Conservation (phyloP, 1,140 invertebrate species). For the Caenorhabditis inopinata region DNA sequence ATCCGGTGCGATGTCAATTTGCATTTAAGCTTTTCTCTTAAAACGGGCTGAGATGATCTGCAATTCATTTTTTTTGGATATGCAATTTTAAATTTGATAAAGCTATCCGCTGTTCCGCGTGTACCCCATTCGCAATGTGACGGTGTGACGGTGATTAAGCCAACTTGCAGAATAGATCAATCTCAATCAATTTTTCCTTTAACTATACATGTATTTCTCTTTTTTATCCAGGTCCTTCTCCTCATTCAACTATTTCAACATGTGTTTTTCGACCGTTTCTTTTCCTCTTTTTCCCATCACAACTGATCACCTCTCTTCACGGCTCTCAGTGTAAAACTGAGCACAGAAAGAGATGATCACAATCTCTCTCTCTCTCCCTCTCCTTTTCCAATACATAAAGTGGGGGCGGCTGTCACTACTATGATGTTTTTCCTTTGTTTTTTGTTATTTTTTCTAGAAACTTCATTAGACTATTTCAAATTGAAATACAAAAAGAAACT, state of each 20-base stretch:
- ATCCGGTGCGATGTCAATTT: too few relatives aligned
- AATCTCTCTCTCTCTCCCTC: too few relatives aligned
- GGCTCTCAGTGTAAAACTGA: background rate
- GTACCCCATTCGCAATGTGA: too few relatives aligned
- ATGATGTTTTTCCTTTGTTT: background rate
- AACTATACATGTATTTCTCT: background rate
- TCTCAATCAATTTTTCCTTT: background rate
- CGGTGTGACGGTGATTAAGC: too few relatives aligned
- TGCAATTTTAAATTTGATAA: too few relatives aligned
- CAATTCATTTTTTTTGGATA: too few relatives aligned
- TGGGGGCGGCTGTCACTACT: background rate
- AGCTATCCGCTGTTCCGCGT: too few relatives aligned
- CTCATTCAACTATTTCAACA: background rate
- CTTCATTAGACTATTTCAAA: too few relatives aligned
- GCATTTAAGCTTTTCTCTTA: too few relatives aligned
- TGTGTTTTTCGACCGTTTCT: constrained; percentile 15
- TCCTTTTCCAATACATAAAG: too few relatives aligned
- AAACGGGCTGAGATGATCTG: too few relatives aligned
- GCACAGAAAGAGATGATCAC: background rate
- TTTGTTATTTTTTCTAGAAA: background rate
- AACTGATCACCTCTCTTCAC: background rate
- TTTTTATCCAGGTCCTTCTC: background rate
- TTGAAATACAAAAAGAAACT: too few relatives aligned
- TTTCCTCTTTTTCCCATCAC: background rate
- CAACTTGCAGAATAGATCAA: background rate